phyloP scores from a whole-genome alignment of 2,797 vertebrate genomes.

The Chloroceryle inda region DNA sequence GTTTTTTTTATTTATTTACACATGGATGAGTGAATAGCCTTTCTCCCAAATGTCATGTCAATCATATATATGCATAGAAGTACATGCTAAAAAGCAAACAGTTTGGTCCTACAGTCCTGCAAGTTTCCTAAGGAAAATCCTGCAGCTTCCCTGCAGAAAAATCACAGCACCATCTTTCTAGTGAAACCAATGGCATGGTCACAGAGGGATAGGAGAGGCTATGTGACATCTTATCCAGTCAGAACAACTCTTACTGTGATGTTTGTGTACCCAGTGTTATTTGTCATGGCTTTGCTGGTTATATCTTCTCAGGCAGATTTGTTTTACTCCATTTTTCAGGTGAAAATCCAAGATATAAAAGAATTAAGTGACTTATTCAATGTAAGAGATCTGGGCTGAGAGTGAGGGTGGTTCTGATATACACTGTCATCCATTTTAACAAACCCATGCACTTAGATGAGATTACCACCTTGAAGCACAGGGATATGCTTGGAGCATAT shows the following conservation, averaged over 20 bases:
- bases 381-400: neutral
- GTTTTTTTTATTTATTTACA: neutral
- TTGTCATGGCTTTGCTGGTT: neutral
- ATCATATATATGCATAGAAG: neutral
- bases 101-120: neutral
- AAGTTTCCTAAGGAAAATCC: neutral
- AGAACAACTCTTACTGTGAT: neutral
- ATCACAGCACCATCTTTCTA: neutral
- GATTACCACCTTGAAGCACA: neutral
- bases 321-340: neutral
- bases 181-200: neutral
- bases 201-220: neutral
- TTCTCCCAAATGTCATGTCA: neutral
- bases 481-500: neutral
- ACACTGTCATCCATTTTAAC: neutral
- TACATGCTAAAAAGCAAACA: neutral
- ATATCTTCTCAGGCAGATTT: neutral
- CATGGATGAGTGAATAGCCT: neutral
- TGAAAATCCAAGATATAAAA: neutral
- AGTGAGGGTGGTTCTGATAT: neutral
- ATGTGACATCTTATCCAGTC: neutral
- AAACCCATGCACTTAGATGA: neutral
- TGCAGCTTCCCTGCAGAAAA: neutral
- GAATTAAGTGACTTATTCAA: neutral
- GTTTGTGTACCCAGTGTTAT: neutral